Conservation (phyloP, 2,113 vertebrate species). For the Herpailurus yagouaroundi region DNA sequence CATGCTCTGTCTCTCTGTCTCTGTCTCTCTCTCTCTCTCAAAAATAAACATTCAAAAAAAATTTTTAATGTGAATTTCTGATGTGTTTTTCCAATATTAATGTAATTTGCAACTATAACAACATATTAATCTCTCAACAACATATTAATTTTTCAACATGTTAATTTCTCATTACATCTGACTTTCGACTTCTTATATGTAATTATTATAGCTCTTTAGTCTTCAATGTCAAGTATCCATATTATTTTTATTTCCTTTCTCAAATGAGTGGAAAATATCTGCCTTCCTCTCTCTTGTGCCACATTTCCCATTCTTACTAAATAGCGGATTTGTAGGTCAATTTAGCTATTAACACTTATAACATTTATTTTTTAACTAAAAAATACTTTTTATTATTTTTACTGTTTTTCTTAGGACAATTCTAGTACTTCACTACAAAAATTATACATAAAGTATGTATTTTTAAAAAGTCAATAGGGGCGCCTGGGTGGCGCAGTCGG, state of each 20-base stretch:
- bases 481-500: no score
- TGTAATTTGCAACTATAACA: background rate
- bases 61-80: background rate
- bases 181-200: background rate
- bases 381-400: background rate
- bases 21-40: no score
- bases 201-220: background rate
- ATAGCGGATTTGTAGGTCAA: background rate
- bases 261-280: background rate
- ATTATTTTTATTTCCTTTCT: background rate
- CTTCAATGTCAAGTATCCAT: background rate
- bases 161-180: background rate
- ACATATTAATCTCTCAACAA: no score
- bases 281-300: background rate
- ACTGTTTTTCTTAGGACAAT: background rate
- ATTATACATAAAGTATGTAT: background rate
- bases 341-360: background rate
- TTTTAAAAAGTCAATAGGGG: background rate
- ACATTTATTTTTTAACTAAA: background rate
- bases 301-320: background rate
- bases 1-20: no score
- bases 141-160: no score
- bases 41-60: no score
- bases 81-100: background rate
- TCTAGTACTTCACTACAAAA: background rate